These are phyloP conservation scores for Archocentrus centrarchus DNA, from an alignment of 2,113 vertebrate genomes.

Conservation along the genomic window DNA sequence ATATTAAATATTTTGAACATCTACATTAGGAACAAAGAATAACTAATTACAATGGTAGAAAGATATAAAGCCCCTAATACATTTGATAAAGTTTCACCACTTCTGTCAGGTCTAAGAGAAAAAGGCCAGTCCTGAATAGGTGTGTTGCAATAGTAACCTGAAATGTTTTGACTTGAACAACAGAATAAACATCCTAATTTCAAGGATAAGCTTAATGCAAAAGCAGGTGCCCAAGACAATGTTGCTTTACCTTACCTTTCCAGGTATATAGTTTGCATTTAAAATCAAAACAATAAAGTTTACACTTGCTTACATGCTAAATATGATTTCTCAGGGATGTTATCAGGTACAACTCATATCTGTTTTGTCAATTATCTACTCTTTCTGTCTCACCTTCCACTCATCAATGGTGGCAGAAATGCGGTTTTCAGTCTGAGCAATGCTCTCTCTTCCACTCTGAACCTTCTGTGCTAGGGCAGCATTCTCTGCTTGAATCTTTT, in stretches of 20 bases:
- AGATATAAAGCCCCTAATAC: neutral
- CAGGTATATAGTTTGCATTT: neutral
- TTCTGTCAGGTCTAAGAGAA: too few relatives aligned
- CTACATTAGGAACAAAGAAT: neutral
- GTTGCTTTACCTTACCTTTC: too few relatives aligned
- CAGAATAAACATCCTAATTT: too few relatives aligned
- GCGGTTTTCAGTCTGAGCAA: constrained; percentile 69
- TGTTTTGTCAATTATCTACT: neutral
- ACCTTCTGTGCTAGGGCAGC: constrained; percentile 74
- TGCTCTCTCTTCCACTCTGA: constrained; percentile 71
- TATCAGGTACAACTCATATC: neutral
- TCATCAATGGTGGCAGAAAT: constrained; percentile 75
- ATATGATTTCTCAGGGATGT: neutral
- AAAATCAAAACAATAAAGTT: neutral
- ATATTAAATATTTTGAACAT: neutral
- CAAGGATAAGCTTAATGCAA: too few relatives aligned
- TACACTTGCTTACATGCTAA: neutral
- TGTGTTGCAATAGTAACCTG: too few relatives aligned
- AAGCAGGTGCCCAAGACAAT: too few relatives aligned
- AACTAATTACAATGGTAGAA: neutral
- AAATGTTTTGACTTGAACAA: too few relatives aligned
- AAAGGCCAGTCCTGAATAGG: too few relatives aligned
- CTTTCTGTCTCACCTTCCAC: constrained; percentile 76
- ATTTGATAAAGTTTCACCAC: too few relatives aligned
- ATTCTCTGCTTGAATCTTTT: constrained; percentile 77